phyloP scores from a whole-genome alignment of 2,113 vertebrate species.

The Seriola dumerili region DNA sequence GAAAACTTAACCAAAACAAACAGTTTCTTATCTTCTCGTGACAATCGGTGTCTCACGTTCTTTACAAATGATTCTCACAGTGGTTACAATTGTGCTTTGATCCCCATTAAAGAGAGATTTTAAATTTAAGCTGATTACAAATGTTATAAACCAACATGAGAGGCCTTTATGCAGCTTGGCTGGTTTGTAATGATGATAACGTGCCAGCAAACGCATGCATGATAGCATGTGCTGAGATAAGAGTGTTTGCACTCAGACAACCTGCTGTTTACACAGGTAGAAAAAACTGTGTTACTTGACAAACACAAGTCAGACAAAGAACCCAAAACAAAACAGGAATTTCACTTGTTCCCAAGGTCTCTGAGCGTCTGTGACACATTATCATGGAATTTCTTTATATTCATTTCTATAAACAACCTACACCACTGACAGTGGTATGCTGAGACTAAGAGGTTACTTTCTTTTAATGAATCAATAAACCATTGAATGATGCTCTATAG shows the following conservation, averaged over 20 bases:
- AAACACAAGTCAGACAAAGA: conserved; percentile 42
- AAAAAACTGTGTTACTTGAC: not conserved
- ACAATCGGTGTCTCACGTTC: not conserved
- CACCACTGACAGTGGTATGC: not conserved
- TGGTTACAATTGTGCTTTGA: conserved; percentile 17
- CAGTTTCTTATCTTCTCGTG: not conserved
- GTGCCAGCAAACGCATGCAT: conserved; percentile 25
- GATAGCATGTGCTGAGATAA: conserved; percentile 44
- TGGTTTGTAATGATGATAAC: conserved; percentile 33
- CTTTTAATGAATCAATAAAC: not conserved
- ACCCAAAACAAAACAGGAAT: conserved; percentile 6
- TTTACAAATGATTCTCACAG: not conserved
- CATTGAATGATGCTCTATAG: not conserved
- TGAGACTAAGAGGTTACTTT: not conserved
- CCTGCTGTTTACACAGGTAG: conserved; percentile 18
- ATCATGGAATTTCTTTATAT: not conserved
- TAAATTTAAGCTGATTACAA: conserved; percentile 30
- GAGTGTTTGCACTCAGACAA: conserved; percentile 28
- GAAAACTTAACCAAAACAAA: not conserved
- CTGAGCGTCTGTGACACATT: conserved; percentile 19
- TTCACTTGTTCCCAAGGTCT: conserved; percentile 22
- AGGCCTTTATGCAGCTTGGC: conserved; percentile 11
- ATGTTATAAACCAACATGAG: conserved; percentile 10
- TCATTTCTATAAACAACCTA: not conserved
- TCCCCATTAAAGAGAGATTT: not conserved